These are phyloP conservation scores for Pseudachorutes palmiensis DNA, from an alignment of 1,140 invertebrate genomes.

Conservation along the genomic window DNA sequence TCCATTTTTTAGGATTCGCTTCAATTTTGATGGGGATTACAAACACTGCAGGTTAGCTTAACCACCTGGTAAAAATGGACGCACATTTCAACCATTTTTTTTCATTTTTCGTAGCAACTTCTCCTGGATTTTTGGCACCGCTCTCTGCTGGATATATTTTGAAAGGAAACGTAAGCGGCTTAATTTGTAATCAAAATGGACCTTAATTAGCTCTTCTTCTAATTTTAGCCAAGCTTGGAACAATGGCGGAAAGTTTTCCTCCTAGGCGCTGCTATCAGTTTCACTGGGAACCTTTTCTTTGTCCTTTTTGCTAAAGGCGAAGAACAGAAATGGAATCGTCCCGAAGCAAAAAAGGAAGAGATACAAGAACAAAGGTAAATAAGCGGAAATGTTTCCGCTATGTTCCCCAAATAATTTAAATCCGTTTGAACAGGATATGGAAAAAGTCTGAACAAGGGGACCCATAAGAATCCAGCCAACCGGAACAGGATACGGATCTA, in stretches of 20 bases:
- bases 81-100: conserved; percentile 29
- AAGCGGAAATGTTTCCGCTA: neutral
- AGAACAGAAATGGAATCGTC: conserved; percentile 42
- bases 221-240: conserved; percentile 46
- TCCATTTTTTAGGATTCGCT: conserved; percentile 42
- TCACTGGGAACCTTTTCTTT: conserved; percentile 46
- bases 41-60: conserved; percentile 51
- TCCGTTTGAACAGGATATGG: neutral
- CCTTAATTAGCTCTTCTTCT: too few relatives aligned
- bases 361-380: neutral
- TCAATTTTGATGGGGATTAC: conserved; percentile 52
- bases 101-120: conserved; percentile 3
- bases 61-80: conserved; percentile 40
- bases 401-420: too few relatives aligned
- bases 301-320: conserved; percentile 42
- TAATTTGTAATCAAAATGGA: neutral
- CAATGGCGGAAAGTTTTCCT: conserved; percentile 51
- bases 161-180: neutral
- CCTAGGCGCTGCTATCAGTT: conserved; percentile 46
- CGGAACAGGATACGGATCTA: too few relatives aligned
- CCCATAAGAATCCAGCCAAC: neutral
- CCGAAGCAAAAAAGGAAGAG: neutral
- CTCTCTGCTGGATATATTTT: conserved; percentile 38
- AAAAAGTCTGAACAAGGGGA: neutral
- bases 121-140: conserved; percentile 18